These are phyloP conservation scores for Orycteropus afer DNA, from an alignment of 2,113 vertebrate species.

Conservation along the genomic window DNA sequence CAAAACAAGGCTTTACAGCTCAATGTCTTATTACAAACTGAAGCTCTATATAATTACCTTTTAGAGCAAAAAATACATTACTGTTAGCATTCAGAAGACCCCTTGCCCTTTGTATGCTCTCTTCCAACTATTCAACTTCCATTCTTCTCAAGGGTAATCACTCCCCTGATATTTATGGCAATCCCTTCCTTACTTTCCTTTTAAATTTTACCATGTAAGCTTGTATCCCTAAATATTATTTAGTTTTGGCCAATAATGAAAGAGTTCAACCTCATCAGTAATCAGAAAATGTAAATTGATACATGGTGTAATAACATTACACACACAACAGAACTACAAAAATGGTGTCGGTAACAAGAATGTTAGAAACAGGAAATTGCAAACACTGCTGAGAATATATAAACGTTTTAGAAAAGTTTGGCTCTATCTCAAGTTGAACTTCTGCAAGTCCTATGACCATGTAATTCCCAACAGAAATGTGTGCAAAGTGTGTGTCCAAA, in stretches of 20 bases:
- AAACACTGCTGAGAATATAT: not conserved
- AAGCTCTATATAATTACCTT: not conserved
- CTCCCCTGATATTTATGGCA: not conserved
- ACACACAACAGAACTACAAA: not conserved
- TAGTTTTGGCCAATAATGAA: not conserved
- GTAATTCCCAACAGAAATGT: not conserved
- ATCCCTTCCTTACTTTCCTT: not conserved
- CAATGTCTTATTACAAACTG: not conserved
- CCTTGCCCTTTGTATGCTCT: not conserved
- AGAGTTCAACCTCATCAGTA: not conserved
- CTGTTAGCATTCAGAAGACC: not conserved
- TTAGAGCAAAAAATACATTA: not conserved
- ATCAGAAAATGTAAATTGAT: constrained; percentile 29
- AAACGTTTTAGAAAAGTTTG: constrained; percentile 5
- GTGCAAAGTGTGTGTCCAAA: not conserved
- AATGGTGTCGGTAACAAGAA: not conserved
- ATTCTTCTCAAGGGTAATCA: not conserved
- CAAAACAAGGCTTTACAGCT: not conserved
- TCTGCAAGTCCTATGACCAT: not conserved
- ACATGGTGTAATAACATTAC: not conserved
- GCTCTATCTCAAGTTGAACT: not conserved
- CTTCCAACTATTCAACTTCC: not conserved
- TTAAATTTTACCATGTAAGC: not conserved
- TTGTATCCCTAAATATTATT: not conserved
- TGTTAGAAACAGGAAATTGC: not conserved